A percentile compares a stretch with the other conserved stretches of the same genome.
Evolutionary conservation across 1,140 invertebrate species (phyloP).

Genomic region (Portunus trituberculatus): DNA sequence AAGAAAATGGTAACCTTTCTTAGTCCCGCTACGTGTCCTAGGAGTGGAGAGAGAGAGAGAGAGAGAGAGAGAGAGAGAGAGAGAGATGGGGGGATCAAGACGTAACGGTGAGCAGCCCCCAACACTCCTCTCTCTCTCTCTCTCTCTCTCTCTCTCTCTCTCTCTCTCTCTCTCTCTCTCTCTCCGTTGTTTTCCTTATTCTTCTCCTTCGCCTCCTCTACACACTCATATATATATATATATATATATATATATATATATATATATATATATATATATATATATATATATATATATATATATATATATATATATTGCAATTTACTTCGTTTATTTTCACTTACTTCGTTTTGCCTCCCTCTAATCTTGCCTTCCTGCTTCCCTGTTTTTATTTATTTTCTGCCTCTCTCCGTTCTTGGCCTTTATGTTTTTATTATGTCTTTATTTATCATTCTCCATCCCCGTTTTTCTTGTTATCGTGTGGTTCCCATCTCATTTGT

Average conservation of each 20-base stretch:
- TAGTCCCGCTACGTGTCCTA: constrained; percentile 18
- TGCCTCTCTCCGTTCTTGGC: no score
- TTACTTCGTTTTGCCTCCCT: background rate
- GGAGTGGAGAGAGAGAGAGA: background rate
- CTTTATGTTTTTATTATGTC: background rate
- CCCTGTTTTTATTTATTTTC: background rate
- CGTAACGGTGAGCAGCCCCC: constrained; percentile 6
- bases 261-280: no score
- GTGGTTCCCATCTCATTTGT: no score
- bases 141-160: constrained; percentile 7
- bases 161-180: no score
- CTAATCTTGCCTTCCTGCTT: background rate
- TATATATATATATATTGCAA: no score
- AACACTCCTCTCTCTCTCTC: background rate
- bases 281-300: no score
- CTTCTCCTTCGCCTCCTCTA: background rate
- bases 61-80: no score
- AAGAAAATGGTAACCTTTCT: constrained; percentile 14
- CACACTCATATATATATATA: no score
- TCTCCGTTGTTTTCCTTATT: background rate
- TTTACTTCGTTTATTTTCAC: background rate
- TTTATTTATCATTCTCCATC: no score
- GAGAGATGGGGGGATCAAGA: background rate
- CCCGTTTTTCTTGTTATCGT: no score
- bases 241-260: no score